Evolutionary conservation across 2,113 vertebrate species (phyloP).

Genomic region (Spilogale gracilis): DNA sequence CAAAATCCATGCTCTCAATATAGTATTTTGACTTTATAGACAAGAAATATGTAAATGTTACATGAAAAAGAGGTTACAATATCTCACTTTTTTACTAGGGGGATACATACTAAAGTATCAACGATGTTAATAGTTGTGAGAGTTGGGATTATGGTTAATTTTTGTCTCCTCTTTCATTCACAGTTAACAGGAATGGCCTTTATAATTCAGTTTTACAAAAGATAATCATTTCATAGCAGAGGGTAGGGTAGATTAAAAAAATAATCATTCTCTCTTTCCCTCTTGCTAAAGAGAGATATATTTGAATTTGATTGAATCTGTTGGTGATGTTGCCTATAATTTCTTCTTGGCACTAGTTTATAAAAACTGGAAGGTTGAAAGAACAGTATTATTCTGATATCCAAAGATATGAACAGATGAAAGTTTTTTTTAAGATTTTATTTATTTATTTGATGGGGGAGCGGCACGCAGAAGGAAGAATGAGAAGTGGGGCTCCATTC

Average conservation of each 20-base stretch:
- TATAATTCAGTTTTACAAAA: slow-evolving; percentile 55
- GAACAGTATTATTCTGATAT: slow-evolving; percentile 43
- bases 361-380: slow-evolving; percentile 67
- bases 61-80: slow-evolving; percentile 4
- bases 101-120: slow-evolving; percentile 30
- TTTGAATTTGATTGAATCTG: slow-evolving; percentile 63
- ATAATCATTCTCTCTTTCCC: not conserved
- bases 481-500: not conserved
- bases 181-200: slow-evolving; percentile 23
- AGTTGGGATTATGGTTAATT: slow-evolving; percentile 28
- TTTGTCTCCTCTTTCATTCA: slow-evolving; percentile 44
- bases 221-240: slow-evolving; percentile 61
- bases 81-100: slow-evolving; percentile 23
- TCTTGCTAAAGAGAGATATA: slow-evolving; percentile 60
- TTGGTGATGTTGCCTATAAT: slow-evolving; percentile 51
- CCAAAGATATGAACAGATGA: slow-evolving; percentile 48
- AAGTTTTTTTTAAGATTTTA: not conserved
- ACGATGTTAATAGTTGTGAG: slow-evolving; percentile 20
- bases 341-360: slow-evolving; percentile 65
- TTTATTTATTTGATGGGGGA: not conserved
- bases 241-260: slow-evolving; percentile 9
- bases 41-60: slow-evolving; percentile 33
- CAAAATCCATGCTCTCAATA: not conserved
- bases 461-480: not conserved
- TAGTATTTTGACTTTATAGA: slow-evolving; percentile 21